Conservation (phyloP, 2,113 vertebrate genomes). For the Rhinichthys klamathensis region DNA sequence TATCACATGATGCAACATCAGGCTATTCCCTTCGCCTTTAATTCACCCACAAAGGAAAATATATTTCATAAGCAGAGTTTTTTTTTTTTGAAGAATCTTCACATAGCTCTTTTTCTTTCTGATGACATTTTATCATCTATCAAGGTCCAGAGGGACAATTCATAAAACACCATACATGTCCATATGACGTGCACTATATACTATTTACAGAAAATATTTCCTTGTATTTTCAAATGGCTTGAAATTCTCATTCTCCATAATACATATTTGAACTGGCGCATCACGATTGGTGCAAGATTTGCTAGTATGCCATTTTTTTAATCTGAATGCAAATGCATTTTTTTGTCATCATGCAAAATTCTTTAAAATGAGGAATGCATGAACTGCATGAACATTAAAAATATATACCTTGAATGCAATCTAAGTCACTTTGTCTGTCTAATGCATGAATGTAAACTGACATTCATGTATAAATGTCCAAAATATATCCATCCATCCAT, state of each 20-base stretch:
- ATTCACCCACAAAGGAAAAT: background rate
- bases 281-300: no score
- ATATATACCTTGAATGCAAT: no score
- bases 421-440: background rate
- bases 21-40: background rate
- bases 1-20: background rate
- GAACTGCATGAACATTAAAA: no score
- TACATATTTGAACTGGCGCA: no score
- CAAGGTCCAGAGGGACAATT: background rate
- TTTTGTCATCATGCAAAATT: no score
- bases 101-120: background rate
- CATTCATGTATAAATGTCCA: no score
- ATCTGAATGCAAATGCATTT: no score
- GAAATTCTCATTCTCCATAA: no score
- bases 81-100: background rate
- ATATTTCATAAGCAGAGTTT: background rate
- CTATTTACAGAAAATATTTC: background rate
- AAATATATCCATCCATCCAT: no score
- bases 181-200: background rate
- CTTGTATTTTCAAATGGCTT: background rate
- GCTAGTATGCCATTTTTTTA: no score
- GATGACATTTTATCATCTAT: background rate
- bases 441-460: background rate
- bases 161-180: no score
- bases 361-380: no score